Percentiles rank a stretch among this genome's conserved stretches.
These are phyloP conservation scores for Trachelus iudaicus DNA, from an alignment of 2,888 invertebrate genomes.

Conservation along the genomic window DNA sequence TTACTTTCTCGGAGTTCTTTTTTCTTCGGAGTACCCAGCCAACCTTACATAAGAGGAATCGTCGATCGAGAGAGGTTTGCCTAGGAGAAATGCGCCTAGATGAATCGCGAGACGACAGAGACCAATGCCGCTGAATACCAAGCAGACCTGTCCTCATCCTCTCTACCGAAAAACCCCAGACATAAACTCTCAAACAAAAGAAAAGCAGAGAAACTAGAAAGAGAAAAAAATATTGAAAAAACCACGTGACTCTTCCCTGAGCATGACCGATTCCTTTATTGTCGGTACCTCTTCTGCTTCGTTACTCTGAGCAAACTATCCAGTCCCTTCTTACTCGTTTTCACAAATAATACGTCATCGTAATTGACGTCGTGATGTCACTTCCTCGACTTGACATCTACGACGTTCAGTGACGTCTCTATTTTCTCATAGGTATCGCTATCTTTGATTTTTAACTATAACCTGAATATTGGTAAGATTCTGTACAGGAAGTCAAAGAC, in stretches of 20 bases:
- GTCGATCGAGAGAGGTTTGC: not conserved
- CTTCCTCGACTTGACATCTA: not conserved
- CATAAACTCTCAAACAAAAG: not conserved
- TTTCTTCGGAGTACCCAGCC: not conserved
- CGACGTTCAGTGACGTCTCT: not conserved
- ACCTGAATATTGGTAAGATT: not conserved
- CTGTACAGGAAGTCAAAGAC: not conserved
- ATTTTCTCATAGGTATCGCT: not conserved
- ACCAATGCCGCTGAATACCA: not conserved
- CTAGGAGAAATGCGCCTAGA: conserved; percentile 1
- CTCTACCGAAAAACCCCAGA: not conserved
- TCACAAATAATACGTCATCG: not conserved
- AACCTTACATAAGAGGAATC: not conserved
- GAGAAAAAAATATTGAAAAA: not conserved
- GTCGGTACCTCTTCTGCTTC: not conserved
- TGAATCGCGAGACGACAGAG: not conserved
- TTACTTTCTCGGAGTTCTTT: conserved; percentile 17
- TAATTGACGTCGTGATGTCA: not conserved
- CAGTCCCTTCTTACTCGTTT: not conserved
- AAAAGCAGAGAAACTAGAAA: not conserved
- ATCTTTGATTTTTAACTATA: not conserved
- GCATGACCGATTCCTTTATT: not conserved
- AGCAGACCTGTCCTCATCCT: not conserved
- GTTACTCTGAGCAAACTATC: not conserved
- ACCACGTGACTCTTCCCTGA: not conserved